Conservation (phyloP, 2,113 vertebrate species). For the Machaerirhynchus nigripectus region DNA sequence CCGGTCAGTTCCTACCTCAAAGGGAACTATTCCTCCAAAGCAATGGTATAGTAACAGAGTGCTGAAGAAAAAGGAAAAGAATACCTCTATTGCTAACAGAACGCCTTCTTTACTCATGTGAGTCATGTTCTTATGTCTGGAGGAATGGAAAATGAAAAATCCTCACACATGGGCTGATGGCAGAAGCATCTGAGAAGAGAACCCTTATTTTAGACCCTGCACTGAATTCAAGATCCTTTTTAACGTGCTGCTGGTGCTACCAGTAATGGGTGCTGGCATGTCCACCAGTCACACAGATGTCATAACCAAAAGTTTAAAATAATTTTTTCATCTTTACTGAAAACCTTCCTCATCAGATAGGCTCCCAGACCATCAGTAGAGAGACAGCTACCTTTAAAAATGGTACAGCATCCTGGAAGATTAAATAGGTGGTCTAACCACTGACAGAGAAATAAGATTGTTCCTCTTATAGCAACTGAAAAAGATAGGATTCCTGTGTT, state of each 20-base stretch:
- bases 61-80: neutral
- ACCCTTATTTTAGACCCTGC: accelerated
- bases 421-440: neutral
- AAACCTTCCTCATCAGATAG: neutral
- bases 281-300: neutral
- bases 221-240: neutral
- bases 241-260: neutral
- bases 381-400: neutral
- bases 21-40: neutral
- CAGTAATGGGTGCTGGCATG: neutral
- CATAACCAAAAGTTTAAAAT: neutral
- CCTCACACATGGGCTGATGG: neutral
- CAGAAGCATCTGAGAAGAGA: neutral
- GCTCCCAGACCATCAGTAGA: neutral
- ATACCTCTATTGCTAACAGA: neutral
- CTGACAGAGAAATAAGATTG: neutral
- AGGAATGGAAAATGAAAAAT: neutral
- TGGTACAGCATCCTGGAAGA: neutral
- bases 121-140: neutral
- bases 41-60: neutral
- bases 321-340: neutral
- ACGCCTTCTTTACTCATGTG: neutral
- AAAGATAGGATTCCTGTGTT: neutral
- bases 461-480: neutral
- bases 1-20: neutral